Evolutionary conservation across 2,113 vertebrate species (phyloP).

Genomic region (Hiodon alosoides): DNA sequence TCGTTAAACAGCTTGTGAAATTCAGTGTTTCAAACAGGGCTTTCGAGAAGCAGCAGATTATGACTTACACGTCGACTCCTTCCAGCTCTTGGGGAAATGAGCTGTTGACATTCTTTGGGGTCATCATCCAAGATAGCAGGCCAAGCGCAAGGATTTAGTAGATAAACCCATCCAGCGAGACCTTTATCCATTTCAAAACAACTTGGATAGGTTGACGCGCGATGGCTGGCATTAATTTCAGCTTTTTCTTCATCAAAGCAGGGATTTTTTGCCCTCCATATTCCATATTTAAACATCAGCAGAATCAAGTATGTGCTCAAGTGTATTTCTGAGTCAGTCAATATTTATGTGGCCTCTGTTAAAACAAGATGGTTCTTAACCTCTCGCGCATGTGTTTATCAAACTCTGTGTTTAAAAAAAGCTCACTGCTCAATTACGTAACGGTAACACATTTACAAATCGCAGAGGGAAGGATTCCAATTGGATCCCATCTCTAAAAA

Average conservation of each 20-base stretch:
- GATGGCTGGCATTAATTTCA: slow-evolving; percentile 52
- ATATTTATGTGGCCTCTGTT: neutral
- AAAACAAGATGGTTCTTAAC: neutral
- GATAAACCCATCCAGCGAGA: slow-evolving; percentile 77
- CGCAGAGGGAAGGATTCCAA: too few species aligned
- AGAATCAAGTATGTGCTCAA: too few species aligned
- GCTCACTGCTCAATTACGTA: too few species aligned
- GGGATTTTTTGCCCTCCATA: neutral
- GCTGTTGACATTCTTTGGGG: slow-evolving; percentile 88
- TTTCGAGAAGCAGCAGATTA: slow-evolving; percentile 73
- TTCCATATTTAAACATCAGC: neutral
- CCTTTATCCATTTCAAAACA: slow-evolving; percentile 69
- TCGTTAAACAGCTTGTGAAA: slow-evolving; percentile 34
- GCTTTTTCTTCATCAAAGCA: slow-evolving; percentile 27
- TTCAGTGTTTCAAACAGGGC: slow-evolving; percentile 67
- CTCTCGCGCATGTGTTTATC: too few species aligned
- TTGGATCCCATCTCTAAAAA: too few species aligned
- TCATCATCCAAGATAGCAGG: slow-evolving; percentile 76
- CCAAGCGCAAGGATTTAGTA: slow-evolving; percentile 77
- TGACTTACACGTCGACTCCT: slow-evolving; percentile 43
- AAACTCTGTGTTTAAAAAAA: too few species aligned
- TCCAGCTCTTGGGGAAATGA: slow-evolving; percentile 76
- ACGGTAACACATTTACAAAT: too few species aligned
- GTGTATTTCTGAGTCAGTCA: neutral
- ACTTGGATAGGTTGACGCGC: slow-evolving; percentile 58